Evolutionary conservation across 2,113 vertebrate genomes (phyloP).

Genomic region (Dipodomys stephensi): DNA sequence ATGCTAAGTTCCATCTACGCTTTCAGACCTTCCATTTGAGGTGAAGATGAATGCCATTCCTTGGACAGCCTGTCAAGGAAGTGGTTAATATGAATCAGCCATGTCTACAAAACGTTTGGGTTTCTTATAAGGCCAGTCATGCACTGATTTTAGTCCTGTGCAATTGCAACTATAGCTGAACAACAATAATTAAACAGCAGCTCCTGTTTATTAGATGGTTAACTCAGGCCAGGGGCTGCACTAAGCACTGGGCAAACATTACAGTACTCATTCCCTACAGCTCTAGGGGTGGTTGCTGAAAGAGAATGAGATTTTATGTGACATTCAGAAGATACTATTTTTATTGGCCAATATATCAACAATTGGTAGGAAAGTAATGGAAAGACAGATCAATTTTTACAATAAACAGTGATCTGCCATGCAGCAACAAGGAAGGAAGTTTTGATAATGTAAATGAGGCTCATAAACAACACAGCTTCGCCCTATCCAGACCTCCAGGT

Average conservation of each 20-base stretch:
- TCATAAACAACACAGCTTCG: background rate
- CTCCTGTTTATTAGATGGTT: background rate
- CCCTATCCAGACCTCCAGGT: background rate
- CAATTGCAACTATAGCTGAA: background rate
- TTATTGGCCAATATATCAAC: background rate
- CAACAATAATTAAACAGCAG: background rate
- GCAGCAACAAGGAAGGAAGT: background rate
- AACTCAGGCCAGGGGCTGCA: background rate
- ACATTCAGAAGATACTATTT: background rate
- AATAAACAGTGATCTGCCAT: background rate
- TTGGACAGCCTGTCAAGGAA: background rate
- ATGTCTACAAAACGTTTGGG: background rate
- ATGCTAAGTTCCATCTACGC: background rate
- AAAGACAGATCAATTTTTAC: background rate
- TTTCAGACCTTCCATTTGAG: background rate
- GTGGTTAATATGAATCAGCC: background rate
- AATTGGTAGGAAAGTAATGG: background rate
- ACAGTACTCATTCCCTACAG: background rate
- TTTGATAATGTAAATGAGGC: constrained; percentile 27
- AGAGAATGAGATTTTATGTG: background rate
- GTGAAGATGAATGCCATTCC: background rate
- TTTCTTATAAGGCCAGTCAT: background rate
- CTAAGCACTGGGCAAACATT: background rate
- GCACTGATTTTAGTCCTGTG: background rate
- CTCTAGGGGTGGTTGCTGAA: background rate